Base-by-base conservation (phyloP, 2,888 invertebrate genomes). In the Unio pictorum region DNA sequence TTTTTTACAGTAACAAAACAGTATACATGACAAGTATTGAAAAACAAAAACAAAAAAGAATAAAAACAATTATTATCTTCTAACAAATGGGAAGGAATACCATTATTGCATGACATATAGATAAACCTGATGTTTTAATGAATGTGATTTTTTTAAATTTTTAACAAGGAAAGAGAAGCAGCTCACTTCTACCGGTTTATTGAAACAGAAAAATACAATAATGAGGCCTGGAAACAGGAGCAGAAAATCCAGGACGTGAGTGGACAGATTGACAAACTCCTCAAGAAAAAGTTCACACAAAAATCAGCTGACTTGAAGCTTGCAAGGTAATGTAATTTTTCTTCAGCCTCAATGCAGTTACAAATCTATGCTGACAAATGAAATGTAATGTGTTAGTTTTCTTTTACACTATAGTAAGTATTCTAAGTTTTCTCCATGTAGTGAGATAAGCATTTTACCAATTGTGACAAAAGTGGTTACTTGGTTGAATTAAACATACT, bases 161-260 rank as follows among this genome's bases (percentile, higher is more conserved):
- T 55, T 59, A 72, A 61, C 1, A 69, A 86, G 87, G 84, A 84
- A 65, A 76, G 83, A 67, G 78, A 82, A 65, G 66, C 69, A 26
- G 67, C 73, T 28, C 83, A 84, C 64, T 70, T 86, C 15, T 66
- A 79, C 54, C 69, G 80, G 64, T 86, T 83, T 77, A 67, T 87
- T 64, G 81, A 82, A 66, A 75, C 81, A 26, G 81, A 86, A 72
- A 85, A 84, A 70, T 74, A 79, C 62, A 70, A 66, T 26, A 87
- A 87, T 72, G 64, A 73, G 45, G 79, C 82, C 0, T 79, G 81
- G 74, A 79, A 73, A 23, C 68, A 79, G 7, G 75, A 81, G 45
- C 76, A 84, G 66, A 66, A 69, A n/a, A 68, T 85, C 23, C 64
- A 75, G n/a, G 71, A 69, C n/a, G 59, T 82, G 4, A 80, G 76